Evolutionary conservation across 2,797 vertebrate genomes (phyloP), one percentile per base, ranked within the genome.

Genomic region (Anas bernieri): DNA sequence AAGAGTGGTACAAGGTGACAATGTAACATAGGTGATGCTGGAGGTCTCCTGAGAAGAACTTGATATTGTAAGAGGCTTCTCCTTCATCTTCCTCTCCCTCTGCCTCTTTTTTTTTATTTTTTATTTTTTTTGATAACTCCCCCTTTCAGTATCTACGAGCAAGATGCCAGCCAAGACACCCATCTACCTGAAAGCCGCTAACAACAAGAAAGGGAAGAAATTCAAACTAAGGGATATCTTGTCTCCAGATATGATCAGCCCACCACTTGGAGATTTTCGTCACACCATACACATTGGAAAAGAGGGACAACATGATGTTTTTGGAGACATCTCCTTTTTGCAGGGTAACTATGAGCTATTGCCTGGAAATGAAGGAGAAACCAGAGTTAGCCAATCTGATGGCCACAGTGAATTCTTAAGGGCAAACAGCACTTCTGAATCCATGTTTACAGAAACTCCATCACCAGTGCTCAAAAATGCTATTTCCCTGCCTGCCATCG

Each of bases 161-260:
- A 98, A 97, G 93, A 99, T 99, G 99, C 99, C 99, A 79, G 99
- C 99, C 28, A 99, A 99, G 98, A 99, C 98, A 18, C 99, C 99
- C 17, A 99, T 99, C 91, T 99, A 99, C 95, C 98, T 99, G 94
- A 99, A 99, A 97, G 98, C 99, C 30, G 98, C 96, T 97, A 99
- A 98, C 90, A 98, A 93, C 92, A 99, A 99, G 96, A 99, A 99
- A 95, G 99, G 99, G 39, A 99, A 99, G 95, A 99, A 99, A 97
- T 99, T 98, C 95, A 99, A 99, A 90, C 97, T 99, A 90, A 98
- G 99, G 93, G 99, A 99, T 95, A 99, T 99, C 75, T 97, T 99
- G 96, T 99, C 99, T 88, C 99, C 99, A 4, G 99, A 99, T 95
- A 99, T 99, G 99, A 99, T 99, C 90, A 99, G 99, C 81, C 99